phyloP scores from a whole-genome alignment of 2,888 invertebrate species.

The Amphimallon solstitiale region DNA sequence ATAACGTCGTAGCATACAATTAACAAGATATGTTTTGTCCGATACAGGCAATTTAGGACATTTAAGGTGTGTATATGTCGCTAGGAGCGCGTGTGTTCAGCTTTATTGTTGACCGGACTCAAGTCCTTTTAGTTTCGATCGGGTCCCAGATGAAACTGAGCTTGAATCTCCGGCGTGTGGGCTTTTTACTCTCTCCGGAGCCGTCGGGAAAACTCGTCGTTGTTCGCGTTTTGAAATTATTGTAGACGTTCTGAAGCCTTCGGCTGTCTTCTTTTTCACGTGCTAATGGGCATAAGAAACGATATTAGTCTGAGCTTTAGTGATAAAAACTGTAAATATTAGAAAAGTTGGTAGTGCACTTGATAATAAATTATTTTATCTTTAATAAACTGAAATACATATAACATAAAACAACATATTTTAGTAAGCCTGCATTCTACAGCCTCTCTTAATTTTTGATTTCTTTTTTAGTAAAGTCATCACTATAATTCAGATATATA shows the following conservation, averaged over 20 bases:
- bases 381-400: no score
- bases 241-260: not conserved
- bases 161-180: slow-evolving; percentile 43
- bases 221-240: slow-evolving; percentile 26
- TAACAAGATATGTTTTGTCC: not conserved
- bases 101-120: not conserved
- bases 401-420: no score
- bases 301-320: slow-evolving; percentile 1
- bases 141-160: slow-evolving; percentile 45
- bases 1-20: not conserved
- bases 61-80: slow-evolving; percentile 14
- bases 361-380: no score
- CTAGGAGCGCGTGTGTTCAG: slow-evolving; percentile 15
- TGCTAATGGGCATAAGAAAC: slow-evolving; percentile 11
- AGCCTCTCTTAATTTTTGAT: no score
- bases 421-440: no score
- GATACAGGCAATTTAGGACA: not conserved
- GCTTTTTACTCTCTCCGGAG: slow-evolving; percentile 44
- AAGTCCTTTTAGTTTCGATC: slow-evolving; percentile 26
- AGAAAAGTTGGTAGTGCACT: not conserved
- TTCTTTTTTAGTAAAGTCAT: no score
- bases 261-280: slow-evolving; percentile 6
- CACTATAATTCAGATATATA: no score
- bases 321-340: slow-evolving; percentile 5
- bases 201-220: slow-evolving; percentile 39